phyloP scores from a whole-genome alignment of 1,140 invertebrate genomes.

The Dinothrombium tinctorium region DNA sequence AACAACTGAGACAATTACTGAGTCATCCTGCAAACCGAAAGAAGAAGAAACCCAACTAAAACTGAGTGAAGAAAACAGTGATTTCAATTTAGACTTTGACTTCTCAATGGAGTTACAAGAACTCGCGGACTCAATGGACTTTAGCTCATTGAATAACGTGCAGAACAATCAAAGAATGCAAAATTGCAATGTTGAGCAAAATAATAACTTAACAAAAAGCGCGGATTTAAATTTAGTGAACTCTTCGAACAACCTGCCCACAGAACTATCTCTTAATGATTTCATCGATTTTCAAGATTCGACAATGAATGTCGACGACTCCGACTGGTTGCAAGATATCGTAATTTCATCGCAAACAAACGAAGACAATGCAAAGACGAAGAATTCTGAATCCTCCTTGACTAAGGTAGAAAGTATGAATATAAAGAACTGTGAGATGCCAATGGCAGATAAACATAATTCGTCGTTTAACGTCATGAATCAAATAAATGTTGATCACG shows the following conservation, averaged over 20 bases:
- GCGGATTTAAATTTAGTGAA: neutral
- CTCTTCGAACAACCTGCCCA: too few species aligned
- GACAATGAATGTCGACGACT: constrained; percentile 41
- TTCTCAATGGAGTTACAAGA: neutral
- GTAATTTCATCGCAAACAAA: constrained; percentile 26
- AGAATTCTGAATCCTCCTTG: neutral
- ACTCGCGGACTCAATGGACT: neutral
- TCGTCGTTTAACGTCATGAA: constrained; percentile 20
- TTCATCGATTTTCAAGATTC: constrained; percentile 19
- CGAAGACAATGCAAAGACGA: constrained; percentile 3
- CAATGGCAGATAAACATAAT: constrained; percentile 18
- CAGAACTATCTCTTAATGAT: constrained; percentile 4
- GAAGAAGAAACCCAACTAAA: too few species aligned
- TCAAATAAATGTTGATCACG: constrained; percentile 23
- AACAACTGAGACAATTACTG: neutral
- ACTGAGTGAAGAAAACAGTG: too few species aligned
- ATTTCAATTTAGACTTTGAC: neutral
- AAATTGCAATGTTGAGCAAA: neutral
- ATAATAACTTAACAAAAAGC: neutral
- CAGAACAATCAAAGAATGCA: neutral
- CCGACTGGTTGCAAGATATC: constrained; percentile 43
- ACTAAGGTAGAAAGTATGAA: neutral
- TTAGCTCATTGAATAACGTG: neutral
- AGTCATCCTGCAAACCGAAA: neutral
- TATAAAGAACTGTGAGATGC: constrained; percentile 6